These are phyloP conservation scores for Junonia oenone DNA, from an alignment of 2,888 invertebrate genomes.

Conservation along the genomic window DNA sequence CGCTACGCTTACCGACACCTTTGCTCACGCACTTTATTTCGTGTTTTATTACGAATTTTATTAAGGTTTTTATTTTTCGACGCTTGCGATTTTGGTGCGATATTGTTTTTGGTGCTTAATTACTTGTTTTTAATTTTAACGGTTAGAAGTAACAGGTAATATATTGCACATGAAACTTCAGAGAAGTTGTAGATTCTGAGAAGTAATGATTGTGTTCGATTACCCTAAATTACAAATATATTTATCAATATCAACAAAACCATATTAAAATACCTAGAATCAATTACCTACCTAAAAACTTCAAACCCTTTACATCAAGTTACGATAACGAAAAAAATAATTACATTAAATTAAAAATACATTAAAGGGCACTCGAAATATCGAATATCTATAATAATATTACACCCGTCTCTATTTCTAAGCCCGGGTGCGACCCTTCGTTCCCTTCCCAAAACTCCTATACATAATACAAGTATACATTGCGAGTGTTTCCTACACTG, in stretches of 20 bases:
- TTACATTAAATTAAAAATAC: slow-evolving; percentile 10
- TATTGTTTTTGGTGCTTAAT: too few species aligned
- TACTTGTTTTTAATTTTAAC: too few species aligned
- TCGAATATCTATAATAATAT: slow-evolving; percentile 22
- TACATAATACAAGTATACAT: slow-evolving; percentile 8
- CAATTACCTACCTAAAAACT: background rate
- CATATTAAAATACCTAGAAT: too few species aligned
- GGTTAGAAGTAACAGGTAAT: too few species aligned
- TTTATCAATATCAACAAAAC: too few species aligned
- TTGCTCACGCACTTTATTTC: background rate
- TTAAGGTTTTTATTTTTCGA: too few species aligned
- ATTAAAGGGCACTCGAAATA: slow-evolving; percentile 7
- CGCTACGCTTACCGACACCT: slow-evolving; percentile 5
- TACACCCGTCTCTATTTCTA: slow-evolving; percentile 18
- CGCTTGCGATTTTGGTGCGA: too few species aligned
- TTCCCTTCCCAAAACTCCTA: slow-evolving; percentile 22
- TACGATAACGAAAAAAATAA: background rate
- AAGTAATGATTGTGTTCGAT: too few species aligned
- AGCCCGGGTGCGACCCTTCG: slow-evolving; percentile 14
- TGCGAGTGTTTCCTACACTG: slow-evolving; percentile 14
- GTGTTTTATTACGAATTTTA: background rate
- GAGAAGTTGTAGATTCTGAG: too few species aligned
- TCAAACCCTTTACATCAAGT: background rate
- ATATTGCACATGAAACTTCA: too few species aligned
- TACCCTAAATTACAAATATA: too few species aligned